Base-by-base conservation (phyloP, 2,797 vertebrate genomes). In the Eospalax fontanierii region DNA sequence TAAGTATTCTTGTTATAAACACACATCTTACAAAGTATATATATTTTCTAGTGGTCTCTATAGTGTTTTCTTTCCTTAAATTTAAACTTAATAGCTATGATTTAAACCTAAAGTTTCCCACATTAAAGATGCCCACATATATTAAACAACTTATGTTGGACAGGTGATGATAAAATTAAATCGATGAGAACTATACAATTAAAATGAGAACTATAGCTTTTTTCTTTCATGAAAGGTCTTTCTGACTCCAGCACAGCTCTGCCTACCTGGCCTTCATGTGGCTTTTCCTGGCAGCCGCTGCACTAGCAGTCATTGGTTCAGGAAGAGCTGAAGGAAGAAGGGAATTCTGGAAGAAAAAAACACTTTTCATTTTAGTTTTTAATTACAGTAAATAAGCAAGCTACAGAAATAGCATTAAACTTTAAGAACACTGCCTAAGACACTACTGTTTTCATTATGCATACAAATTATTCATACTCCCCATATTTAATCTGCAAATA, bases 261-360 rank as follows among this genome's bases (percentile, higher is more conserved):
- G 50, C 98, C 97, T 98, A 99, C 99, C 99, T 99, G 97, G 99
- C 99, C 99, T 99, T 99, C n/a, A 99, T 99, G 98, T 99, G 99
- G 98, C 98, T 99, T 98, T 99, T 99, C 98, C 98, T 99, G 97
- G 99, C 99, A 98, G 99, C 99, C 54, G 99, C 99, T 97, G 99
- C 99, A 92, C 99, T 99, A 96, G 99, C 99, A n/a, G 99, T 99
- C 96, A 99, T 98, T 43, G 99, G 99, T 96, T 99, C 99, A 91
- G 99, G 99, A 95, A 99, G 99, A 74, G 98, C 96, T 73, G 99
- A 99, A 78, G 99, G 99, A 97, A 99, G 97, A 97, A 98, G 97
- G 97, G 99, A 99, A 98, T 98, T 99, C 99, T 98, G 38, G 87
- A 94, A 96, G 95, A 90, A 98, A 87, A 97, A 97, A 97, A 94